Percentiles rank a stretch among this genome's conserved stretches.
phyloP scores from a whole-genome alignment of 2,888 invertebrate species.

The Eudasyphora cyanicolor region DNA sequence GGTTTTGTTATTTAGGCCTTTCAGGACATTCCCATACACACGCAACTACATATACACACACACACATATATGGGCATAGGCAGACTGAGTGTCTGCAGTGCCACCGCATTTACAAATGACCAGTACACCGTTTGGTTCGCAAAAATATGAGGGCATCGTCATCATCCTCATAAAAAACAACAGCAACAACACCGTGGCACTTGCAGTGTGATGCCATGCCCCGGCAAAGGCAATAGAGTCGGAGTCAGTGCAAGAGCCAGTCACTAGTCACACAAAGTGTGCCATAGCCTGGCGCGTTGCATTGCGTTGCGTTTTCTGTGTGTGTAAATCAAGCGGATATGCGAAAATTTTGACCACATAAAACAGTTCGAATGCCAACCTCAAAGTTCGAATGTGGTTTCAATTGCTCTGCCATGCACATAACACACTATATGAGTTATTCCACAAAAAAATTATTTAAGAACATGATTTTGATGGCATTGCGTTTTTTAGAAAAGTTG shows the following conservation, averaged over 20 bases:
- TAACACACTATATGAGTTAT: neutral
- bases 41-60: conserved; percentile 20
- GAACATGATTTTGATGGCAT: too few relatives aligned
- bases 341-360: conserved; percentile 66
- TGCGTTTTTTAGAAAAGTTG: too few relatives aligned
- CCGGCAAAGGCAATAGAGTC: neutral
- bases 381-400: conserved; percentile 67
- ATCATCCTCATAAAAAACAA: conserved; percentile 50
- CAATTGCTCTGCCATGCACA: conserved; percentile 35
- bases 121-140: conserved; percentile 31
- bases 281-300: neutral
- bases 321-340: conserved; percentile 53
- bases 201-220: neutral
- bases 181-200: neutral
- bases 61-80: too few relatives aligned
- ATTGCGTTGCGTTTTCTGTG: neutral
- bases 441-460: neutral
- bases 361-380: conserved; percentile 68
- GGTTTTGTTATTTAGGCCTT: conserved; percentile 58
- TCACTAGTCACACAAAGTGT: neutral
- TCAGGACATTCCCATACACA: conserved; percentile 40
- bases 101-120: conserved; percentile 38
- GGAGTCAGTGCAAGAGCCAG: too few relatives aligned
- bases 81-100: conserved; percentile 13
- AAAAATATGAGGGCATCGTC: conserved; percentile 61